These are phyloP conservation scores for Tokudaia tokunoshimensis DNA, from an alignment of 2,797 vertebrate species.

Conservation along the genomic window DNA sequence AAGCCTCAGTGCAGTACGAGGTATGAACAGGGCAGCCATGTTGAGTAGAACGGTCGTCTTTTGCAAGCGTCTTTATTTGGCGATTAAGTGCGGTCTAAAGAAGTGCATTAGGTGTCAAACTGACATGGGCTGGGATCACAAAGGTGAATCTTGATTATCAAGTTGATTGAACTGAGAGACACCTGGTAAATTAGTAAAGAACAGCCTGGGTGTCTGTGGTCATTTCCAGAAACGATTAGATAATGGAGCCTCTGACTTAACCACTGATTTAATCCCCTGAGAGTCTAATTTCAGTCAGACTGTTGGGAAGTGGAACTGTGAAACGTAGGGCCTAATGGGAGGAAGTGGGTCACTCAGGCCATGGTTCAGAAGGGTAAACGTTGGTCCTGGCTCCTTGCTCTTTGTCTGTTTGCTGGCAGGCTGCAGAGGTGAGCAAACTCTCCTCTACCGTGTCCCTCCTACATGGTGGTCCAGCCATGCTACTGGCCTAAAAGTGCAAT, in stretches of 20 bases:
- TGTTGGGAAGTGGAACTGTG: not conserved
- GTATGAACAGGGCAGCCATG: not conserved
- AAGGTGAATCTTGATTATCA: not conserved
- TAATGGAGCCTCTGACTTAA: not conserved
- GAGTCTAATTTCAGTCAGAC: not conserved
- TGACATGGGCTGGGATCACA: not conserved
- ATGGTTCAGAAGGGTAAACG: not conserved
- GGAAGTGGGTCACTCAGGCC: not conserved
- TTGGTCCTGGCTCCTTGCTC: not conserved
- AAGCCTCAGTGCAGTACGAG: accelerated
- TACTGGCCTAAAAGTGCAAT: not conserved
- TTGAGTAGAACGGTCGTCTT: not conserved
- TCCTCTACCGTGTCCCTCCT: no score
- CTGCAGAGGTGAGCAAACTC: not conserved
- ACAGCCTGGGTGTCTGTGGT: not conserved
- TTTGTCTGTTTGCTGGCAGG: no score
- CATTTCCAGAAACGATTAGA: not conserved
- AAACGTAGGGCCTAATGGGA: not conserved
- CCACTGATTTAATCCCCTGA: not conserved
- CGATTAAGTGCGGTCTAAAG: no score
- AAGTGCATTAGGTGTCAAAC: not conserved
- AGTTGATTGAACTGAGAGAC: not conserved
- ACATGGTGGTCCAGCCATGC: not conserved
- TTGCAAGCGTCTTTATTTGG: not conserved
- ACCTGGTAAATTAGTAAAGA: not conserved